These are phyloP conservation scores for Smithornis capensis DNA, from an alignment of 2,113 vertebrate genomes.

Conservation along the genomic window DNA sequence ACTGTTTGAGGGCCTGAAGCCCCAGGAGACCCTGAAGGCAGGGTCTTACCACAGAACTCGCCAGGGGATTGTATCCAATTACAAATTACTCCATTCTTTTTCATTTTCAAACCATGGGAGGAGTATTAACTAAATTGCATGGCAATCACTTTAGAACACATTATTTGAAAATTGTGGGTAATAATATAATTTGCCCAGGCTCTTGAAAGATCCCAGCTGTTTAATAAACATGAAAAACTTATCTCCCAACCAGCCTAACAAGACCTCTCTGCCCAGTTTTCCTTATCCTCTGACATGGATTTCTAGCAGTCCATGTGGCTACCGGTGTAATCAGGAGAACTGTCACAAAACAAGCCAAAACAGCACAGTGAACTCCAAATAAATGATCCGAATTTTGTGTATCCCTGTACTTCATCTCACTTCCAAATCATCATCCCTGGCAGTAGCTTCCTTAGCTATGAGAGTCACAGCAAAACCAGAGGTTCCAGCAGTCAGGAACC, in stretches of 20 bases:
- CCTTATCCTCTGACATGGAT: accelerated
- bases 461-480: not conserved
- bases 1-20: not conserved
- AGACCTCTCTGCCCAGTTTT: not conserved
- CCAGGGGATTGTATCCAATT: not conserved
- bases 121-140: not conserved
- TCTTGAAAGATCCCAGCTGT: not conserved
- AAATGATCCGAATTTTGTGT: not conserved
- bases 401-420: not conserved
- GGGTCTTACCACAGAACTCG: not conserved
- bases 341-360: not conserved
- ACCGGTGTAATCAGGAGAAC: not conserved
- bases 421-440: not conserved
- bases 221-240: not conserved
- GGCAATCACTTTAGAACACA: not conserved
- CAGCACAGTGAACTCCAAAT: not conserved
- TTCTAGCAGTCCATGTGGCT: not conserved
- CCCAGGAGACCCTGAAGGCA: not conserved
- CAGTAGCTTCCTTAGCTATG: not conserved
- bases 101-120: not conserved
- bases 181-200: not conserved
- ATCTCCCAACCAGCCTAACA: not conserved
- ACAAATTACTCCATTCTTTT: not conserved
- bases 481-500: not conserved
- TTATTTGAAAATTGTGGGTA: not conserved